These are phyloP conservation scores for Drosophila elegans DNA, from an alignment of 1,140 invertebrate genomes.

Conservation along the genomic window DNA sequence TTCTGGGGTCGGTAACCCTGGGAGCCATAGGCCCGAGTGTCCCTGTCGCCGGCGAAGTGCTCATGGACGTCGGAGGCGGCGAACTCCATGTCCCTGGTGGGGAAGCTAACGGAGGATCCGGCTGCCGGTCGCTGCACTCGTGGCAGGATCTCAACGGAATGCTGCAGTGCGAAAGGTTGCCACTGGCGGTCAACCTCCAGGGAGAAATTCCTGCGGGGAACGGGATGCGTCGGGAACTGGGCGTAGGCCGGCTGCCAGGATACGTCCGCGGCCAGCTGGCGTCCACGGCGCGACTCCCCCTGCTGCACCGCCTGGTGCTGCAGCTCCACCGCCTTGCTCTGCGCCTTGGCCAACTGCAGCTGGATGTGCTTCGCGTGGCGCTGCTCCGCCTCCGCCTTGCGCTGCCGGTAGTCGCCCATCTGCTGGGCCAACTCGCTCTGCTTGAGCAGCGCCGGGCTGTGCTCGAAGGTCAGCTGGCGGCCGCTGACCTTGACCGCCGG, in stretches of 20 bases:
- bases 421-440: conserved; percentile 66
- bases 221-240: conserved; percentile 30
- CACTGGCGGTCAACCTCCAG: conserved; percentile 49
- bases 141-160: conserved; percentile 33
- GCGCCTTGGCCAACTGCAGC: conserved; percentile 69
- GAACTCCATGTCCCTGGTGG: conserved; percentile 49
- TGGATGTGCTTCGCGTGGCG: conserved; percentile 69
- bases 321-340: conserved; percentile 57
- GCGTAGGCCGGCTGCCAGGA: conserved; percentile 46
- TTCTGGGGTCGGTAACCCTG: conserved; percentile 54
- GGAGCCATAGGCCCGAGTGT: conserved; percentile 49
- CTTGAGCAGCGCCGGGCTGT: conserved; percentile 72
- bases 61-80: conserved; percentile 52
- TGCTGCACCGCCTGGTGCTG: conserved; percentile 45
- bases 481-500: conserved; percentile 24
- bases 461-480: conserved; percentile 58
- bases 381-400: conserved; percentile 71
- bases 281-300: conserved; percentile 32
- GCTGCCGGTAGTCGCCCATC: conserved; percentile 57
- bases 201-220: conserved; percentile 35
- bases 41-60: conserved; percentile 26
- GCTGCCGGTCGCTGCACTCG: conserved; percentile 36
- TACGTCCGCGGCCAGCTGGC: conserved; percentile 25
- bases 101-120: conserved; percentile 32
- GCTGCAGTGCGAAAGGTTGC: conserved; percentile 39